Evolutionary conservation across 2,888 invertebrate species (phyloP).

Genomic region (Ceramica pisi): DNA sequence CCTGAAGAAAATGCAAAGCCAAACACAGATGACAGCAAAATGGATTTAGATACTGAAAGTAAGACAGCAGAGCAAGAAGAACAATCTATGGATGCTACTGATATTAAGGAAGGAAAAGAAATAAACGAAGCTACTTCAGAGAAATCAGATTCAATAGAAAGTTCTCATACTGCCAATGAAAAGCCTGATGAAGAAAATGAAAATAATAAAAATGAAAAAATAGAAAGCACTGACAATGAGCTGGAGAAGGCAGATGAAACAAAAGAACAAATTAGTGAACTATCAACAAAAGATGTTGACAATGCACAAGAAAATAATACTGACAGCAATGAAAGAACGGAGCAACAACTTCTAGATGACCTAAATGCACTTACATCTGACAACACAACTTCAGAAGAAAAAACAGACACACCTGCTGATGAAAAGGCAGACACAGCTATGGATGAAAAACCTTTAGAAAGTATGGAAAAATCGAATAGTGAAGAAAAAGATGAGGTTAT

Average conservation of each 20-base stretch:
- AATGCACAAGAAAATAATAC: conserved; percentile 17
- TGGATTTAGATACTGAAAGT: conserved; percentile 20
- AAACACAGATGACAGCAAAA: conserved; percentile 16
- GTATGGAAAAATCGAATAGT: conserved; percentile 17
- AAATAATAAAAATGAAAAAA: conserved; percentile 3
- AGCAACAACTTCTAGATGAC: conserved; percentile 48
- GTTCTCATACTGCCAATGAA: conserved; percentile 5
- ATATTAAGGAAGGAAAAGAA: conserved; percentile 19
- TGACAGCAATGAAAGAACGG: conserved; percentile 27
- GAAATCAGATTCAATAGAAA: conserved; percentile 10
- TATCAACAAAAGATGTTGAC: conserved; percentile 10
- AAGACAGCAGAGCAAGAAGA: conserved; percentile 17
- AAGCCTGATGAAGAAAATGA: neutral
- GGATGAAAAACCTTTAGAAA: conserved; percentile 25
- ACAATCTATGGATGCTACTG: conserved; percentile 23
- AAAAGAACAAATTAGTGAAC: conserved; percentile 21
- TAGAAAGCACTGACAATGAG: conserved; percentile 7
- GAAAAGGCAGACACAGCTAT: conserved; percentile 6
- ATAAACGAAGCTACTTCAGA: conserved; percentile 6
- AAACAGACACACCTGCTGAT: conserved; percentile 4
- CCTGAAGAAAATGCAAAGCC: conserved; percentile 17
- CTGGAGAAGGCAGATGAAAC: conserved; percentile 7
- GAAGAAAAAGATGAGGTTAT: conserved; percentile 4
- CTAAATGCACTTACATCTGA: conserved; percentile 37
- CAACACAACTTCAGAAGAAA: conserved; percentile 25